phyloP scores from a whole-genome alignment of 1,140 invertebrate genomes.

The Ostrea denselamellosa region DNA sequence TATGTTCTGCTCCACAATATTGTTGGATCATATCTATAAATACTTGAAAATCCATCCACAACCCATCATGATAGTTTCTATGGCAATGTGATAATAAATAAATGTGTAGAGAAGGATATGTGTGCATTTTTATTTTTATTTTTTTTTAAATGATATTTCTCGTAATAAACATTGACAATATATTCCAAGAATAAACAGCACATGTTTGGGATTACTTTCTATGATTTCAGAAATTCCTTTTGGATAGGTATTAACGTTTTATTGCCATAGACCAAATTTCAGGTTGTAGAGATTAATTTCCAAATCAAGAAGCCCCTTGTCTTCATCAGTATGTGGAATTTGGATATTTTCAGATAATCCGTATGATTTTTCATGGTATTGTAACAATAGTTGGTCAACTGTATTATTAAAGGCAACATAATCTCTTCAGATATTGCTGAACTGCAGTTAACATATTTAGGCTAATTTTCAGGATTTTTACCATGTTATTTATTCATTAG shows the following conservation, averaged over 20 bases:
- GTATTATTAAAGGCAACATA: background rate
- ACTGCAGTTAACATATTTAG: constrained; percentile 18
- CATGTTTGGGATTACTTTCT: background rate
- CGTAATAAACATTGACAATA: background rate
- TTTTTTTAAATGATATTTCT: background rate
- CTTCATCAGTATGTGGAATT: background rate
- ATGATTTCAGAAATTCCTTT: background rate
- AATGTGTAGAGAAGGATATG: constrained; percentile 37
- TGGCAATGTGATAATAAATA: constrained; percentile 37
- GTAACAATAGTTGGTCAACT: background rate
- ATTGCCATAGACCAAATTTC: constrained; percentile 20
- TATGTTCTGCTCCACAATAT: constrained; percentile 30
- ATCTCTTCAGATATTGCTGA: background rate
- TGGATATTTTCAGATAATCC: background rate
- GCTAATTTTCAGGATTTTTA: constrained; percentile 6
- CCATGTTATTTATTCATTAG: background rate
- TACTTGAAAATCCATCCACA: constrained; percentile 29
- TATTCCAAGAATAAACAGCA: background rate
- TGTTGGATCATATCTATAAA: constrained; percentile 35
- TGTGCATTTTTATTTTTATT: constrained; percentile 12
- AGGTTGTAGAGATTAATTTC: constrained; percentile 12
- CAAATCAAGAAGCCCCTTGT: background rate
- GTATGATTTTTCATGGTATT: background rate
- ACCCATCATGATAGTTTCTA: constrained; percentile 26
- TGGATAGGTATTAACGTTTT: background rate